Base-by-base conservation (phyloP, 1,140 invertebrate species). In the Sarcophaga bullata region DNA sequence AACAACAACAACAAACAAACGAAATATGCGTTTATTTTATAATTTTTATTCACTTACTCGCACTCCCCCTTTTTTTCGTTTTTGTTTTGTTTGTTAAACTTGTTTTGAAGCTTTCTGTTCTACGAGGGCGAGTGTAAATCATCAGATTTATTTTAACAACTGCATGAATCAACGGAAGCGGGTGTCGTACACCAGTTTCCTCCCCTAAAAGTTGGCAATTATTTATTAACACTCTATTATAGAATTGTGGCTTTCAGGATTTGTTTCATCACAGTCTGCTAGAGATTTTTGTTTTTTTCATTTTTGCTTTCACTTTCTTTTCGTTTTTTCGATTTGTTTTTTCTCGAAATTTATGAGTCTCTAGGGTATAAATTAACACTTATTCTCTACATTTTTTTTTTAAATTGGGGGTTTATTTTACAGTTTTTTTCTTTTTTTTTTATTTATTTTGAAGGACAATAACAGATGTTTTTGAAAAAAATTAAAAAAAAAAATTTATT, bases 361-460 rank as follows among this genome's bases (percentile, higher is more conserved):
- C 62, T 19, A 68, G 62, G 19, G 62, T 68, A 68, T 68, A 68
- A 68, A 68, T 68, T 68, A 68, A 68, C 62, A 68, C 62, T 68
- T 68, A 68, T 68, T 17, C 4, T 19, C n/a, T 19, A 25, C 4
- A 10, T 5, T 68, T n/a, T 68, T 68, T 25, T 68, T 19, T 68
- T 62, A n/a, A 68, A 25, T 37, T 37, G 25, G 4, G 25, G 62
- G 54, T n/a, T 58, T n/a, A 13, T 58, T 58, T 58, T 13, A 25
- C 25, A 37, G 4, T 37, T 37, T 37, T 37, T 37, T 37, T 37
- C 4, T 37, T 37, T 37, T 37, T 37, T 2, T 37, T 37, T 37
- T 37, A 37, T 37, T 37, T 37, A 4, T 4, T 37, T 68, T 68
- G 62, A 68, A 68, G 62, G 62, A 68, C 62, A 25, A 15, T 68